Evolutionary conservation across 2,113 vertebrate genomes (phyloP).

Genomic region (Ammospiza caudacuta): DNA sequence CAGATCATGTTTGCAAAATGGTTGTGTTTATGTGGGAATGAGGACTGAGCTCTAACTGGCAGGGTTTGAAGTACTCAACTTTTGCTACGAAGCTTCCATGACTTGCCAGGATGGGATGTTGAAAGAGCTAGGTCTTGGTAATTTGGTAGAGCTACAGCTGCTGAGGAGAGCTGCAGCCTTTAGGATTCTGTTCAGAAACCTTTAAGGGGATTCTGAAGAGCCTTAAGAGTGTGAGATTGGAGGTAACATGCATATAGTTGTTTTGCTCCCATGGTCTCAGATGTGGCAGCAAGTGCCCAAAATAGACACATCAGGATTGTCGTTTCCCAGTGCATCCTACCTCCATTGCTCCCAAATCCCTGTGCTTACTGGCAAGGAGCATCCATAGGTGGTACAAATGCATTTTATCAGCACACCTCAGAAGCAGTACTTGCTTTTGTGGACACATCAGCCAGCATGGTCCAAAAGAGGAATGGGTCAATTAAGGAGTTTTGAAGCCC

Average conservation of each 20-base stretch:
- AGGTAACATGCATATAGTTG: neutral
- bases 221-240: neutral
- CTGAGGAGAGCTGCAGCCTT: neutral
- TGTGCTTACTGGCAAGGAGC: neutral
- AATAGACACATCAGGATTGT: neutral
- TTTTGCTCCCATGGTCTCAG: neutral
- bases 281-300: neutral
- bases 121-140: slow-evolving; percentile 15
- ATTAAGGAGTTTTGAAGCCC: neutral
- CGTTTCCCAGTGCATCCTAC: accelerated
- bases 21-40: slow-evolving; percentile 82
- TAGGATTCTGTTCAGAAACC: neutral
- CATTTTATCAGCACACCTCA: neutral
- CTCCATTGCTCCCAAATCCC: neutral
- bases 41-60: slow-evolving; percentile 69
- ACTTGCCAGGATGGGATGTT: slow-evolving; percentile 40
- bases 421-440: neutral
- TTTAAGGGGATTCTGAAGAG: neutral
- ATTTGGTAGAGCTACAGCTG: neutral
- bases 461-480: neutral
- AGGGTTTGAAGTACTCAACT: slow-evolving; percentile 67
- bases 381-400: neutral
- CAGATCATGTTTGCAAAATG: slow-evolving; percentile 83
- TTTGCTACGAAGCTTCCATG: slow-evolving; percentile 48
- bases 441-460: accelerated